A percentile compares a stretch with the other conserved stretches of the same genome.
Conservation (phyloP, 2,113 vertebrate genomes). For the Naja naja region DNA sequence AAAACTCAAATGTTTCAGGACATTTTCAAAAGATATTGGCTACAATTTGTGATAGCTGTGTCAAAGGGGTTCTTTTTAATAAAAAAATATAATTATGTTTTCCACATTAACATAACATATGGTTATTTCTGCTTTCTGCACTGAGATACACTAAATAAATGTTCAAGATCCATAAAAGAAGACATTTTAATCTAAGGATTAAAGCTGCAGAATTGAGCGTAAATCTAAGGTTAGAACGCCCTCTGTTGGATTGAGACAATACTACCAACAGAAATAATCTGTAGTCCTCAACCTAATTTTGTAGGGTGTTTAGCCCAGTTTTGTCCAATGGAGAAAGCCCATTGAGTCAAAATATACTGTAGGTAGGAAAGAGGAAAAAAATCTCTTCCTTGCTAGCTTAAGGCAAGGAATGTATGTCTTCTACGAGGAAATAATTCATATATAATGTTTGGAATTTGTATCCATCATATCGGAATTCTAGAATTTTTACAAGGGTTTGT, state of each 20-base stretch:
- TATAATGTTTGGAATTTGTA: not conserved
- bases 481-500: not conserved
- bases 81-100: slow-evolving; percentile 24
- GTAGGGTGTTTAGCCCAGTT: not conserved
- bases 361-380: not conserved
- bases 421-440: not conserved
- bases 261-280: slow-evolving; percentile 46
- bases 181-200: slow-evolving; percentile 15
- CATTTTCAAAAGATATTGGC: slow-evolving; percentile 11
- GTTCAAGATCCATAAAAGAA: not conserved
- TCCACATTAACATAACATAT: slow-evolving; percentile 6
- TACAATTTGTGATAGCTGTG: slow-evolving; percentile 8
- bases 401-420: not conserved
- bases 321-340: not conserved
- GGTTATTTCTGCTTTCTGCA: slow-evolving; percentile 1
- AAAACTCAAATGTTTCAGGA: not conserved
- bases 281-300: not conserved
- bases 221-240: slow-evolving; percentile 69
- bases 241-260: slow-evolving; percentile 66
- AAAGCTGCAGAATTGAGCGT: not conserved
- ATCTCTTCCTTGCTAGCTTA: not conserved
- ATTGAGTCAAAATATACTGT: not conserved
- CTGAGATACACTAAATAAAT: slow-evolving; percentile 36
- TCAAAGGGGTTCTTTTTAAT: not conserved
- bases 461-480: not conserved